Percentiles rank a stretch among this genome's conserved stretches.
Conservation (phyloP, 1,140 invertebrate species). For the Stegodyphus dumicola region DNA sequence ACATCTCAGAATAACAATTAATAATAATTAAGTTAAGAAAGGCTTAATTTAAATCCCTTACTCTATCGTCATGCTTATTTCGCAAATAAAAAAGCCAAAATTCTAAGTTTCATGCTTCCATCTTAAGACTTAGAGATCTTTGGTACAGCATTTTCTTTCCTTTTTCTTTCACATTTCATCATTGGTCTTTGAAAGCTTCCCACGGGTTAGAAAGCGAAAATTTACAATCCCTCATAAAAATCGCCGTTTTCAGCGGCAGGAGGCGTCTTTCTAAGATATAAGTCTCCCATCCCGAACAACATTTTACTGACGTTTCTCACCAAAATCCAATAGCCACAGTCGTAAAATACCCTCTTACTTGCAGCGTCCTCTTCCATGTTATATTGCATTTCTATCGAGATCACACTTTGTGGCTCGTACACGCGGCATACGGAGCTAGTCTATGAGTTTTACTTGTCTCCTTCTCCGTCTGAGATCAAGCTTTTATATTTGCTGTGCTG, state of each 20-base stretch:
- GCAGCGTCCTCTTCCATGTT: constrained; percentile 7
- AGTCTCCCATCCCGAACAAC: background rate
- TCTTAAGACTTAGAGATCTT: no score
- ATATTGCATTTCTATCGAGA: constrained; percentile 35
- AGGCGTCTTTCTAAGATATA: constrained; percentile 24
- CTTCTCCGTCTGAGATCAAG: background rate
- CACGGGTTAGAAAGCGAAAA: constrained; percentile 35
- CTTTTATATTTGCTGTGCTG: constrained; percentile 3
- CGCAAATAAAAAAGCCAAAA: no score
- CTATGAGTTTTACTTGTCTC: no score
- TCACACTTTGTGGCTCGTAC: constrained; percentile 47
- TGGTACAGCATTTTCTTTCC: background rate
- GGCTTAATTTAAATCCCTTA: no score
- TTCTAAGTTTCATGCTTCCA: no score
- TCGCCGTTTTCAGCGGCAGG: constrained; percentile 1
- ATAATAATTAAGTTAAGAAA: no score
- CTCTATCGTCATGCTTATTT: no score
- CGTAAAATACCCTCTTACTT: constrained; percentile 55
- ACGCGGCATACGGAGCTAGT: background rate
- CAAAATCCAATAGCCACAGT: constrained; percentile 51
- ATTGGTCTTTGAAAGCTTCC: background rate
- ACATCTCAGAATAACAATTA: no score
- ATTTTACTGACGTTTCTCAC: constrained; percentile 13
- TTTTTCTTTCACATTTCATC: background rate
- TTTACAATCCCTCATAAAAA: constrained; percentile 54